These are phyloP conservation scores for Smutsia gigantea DNA, from an alignment of 2,797 vertebrate genomes.

Conservation along the genomic window DNA sequence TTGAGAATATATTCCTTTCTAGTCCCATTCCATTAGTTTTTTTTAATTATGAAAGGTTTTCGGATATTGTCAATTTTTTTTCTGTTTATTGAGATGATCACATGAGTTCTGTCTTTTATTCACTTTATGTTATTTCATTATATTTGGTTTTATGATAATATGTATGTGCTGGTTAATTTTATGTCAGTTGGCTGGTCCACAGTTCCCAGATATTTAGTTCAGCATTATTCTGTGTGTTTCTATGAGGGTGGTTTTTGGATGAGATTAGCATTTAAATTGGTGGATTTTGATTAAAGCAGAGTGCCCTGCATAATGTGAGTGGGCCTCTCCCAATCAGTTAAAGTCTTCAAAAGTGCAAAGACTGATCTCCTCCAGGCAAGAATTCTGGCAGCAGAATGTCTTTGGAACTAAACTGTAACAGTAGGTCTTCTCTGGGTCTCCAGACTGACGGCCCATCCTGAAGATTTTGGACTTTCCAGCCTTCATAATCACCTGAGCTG, in stretches of 20 bases:
- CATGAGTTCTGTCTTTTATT: not conserved
- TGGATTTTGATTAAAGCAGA: not conserved
- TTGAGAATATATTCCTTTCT: not conserved
- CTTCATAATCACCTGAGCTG: not conserved
- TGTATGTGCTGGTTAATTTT: not conserved
- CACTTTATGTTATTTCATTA: not conserved
- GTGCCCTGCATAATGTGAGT: not conserved
- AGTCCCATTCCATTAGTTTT: not conserved
- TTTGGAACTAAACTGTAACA: not conserved
- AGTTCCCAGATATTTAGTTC: not conserved
- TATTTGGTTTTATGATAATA: not conserved
- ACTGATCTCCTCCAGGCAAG: not conserved
- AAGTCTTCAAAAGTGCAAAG: not conserved
- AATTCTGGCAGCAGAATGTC: not conserved
- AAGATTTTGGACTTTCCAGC: not conserved
- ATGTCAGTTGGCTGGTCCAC: not conserved
- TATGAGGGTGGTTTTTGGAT: not conserved
- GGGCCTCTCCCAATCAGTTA: not conserved
- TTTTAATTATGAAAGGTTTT: not conserved
- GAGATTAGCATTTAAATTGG: not conserved
- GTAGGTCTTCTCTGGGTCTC: not conserved
- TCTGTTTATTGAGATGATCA: not conserved
- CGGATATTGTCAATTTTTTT: not conserved
- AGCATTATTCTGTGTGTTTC: not conserved
- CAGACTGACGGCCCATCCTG: not conserved